Base-by-base conservation (phyloP, 2,113 vertebrate genomes). In the Pavo muticus region DNA sequence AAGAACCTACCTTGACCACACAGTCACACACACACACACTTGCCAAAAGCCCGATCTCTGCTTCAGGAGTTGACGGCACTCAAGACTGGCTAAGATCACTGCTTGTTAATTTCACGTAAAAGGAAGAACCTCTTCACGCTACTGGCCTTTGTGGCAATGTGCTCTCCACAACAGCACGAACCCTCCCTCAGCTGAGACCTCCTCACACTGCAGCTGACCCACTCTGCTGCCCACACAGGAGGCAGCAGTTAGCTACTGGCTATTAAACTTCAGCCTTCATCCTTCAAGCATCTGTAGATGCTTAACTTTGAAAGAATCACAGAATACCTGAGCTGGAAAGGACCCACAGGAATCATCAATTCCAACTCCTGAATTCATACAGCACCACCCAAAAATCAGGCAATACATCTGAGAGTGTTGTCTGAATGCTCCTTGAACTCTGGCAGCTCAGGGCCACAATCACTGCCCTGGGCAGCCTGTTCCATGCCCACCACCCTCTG, bases 1-100 rank as follows among this genome's bases (percentile, higher is more conserved):
- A 48, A 25, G 12, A 63, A 23, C 35, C 29, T 63, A 24, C 48
- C 25, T 45, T 37, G 6, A 59, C 40, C 1, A 0, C 2, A 20
- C 60, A 56, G 40, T 73, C 48, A 50, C 44, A 48, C 3, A 50
- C 12, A 50, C 12, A 35, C 17, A 37, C 52, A 48, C 47, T 48
- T n/a, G 59, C 7, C 21, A 18, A 30, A 57, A 78, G 35, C 35
- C n/a, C 50, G 32, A 68, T 24, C 7, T 77, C 35, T 40, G 9
- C 48, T 71, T 63, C 83, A 57, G 29, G 39, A 90, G 9, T 18
- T 47, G 27, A 48, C 23, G 12, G 23, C 23, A 23, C 48, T 48
- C 21, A 48, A 24, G 48, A 48, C 21, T 48, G 23, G 54, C 23
- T 47, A 73, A 18, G 21, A 16, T n/a, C 11, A 52, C 27, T 57